Conservation (phyloP, 2,797 vertebrate genomes). For the Scolopax bukidnonensis region DNA sequence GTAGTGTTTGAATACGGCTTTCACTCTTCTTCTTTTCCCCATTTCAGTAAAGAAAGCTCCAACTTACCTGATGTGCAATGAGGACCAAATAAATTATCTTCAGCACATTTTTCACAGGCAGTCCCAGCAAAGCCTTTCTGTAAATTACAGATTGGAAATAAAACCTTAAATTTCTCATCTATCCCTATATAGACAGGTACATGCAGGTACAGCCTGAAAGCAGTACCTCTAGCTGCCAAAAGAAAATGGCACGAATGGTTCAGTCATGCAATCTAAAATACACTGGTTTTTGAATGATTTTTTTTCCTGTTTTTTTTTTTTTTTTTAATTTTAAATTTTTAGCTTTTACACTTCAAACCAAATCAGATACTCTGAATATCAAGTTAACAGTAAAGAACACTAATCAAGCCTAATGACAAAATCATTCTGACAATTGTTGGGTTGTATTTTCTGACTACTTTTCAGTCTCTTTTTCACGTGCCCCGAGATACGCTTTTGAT, state of each 20-base stretch:
- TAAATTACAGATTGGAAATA: constrained; percentile 2
- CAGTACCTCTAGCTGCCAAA: not conserved
- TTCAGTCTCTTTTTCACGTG: not conserved
- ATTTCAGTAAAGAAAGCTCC: not conserved
- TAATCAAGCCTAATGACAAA: not conserved
- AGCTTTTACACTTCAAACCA: not conserved
- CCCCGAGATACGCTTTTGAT: not conserved
- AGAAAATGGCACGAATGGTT: not conserved
- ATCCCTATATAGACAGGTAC: rapidly evolving
- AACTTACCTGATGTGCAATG: constrained; percentile 82
- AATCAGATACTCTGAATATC: not conserved
- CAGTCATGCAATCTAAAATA: not conserved
- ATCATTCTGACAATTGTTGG: not conserved
- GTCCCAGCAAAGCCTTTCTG: constrained; percentile 84
- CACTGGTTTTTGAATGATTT: not conserved
- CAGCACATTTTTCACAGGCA: constrained; percentile 85
- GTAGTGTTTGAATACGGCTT: not conserved
- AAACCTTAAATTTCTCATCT: not conserved
- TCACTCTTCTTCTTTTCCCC: not conserved
- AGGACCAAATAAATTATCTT: constrained; percentile 78
- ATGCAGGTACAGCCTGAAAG: not conserved
- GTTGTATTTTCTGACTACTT: not conserved
- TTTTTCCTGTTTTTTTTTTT: rapidly evolving
- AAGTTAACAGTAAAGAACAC: not conserved
- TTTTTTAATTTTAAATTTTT: not conserved